A percentile compares a stretch with the other conserved stretches of the same genome.
Conservation (phyloP, 2,888 invertebrate genomes). For the Ptilodon capucinus region DNA sequence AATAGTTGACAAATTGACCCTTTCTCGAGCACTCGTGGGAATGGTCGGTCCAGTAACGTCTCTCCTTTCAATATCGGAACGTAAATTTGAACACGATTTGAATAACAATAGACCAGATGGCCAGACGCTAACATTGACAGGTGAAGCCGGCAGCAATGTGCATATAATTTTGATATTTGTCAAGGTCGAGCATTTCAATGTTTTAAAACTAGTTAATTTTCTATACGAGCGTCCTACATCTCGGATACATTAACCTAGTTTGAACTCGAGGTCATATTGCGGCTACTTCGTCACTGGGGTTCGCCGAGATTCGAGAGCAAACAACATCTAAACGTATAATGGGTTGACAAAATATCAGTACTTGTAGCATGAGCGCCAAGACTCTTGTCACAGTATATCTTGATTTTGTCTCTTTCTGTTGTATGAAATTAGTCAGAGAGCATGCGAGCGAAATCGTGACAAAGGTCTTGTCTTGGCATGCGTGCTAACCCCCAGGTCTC, state of each 20-base stretch:
- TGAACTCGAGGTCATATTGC: conserved; percentile 56
- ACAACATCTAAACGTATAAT: conserved; percentile 21
- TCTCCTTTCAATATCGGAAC: conserved; percentile 14
- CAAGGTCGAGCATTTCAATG: conserved; percentile 52
- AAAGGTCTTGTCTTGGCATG: too few species aligned
- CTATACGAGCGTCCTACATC: conserved; percentile 61
- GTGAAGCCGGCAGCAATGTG: conserved; percentile 29
- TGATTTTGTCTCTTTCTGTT: too few species aligned
- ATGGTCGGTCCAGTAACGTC: conserved; percentile 14
- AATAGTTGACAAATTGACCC: conserved; percentile 21
- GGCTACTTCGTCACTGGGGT: conserved; percentile 55
- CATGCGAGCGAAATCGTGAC: too few species aligned
- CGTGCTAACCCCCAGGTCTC: too few species aligned
- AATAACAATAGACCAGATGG: conserved; percentile 36
- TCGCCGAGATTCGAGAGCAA: conserved; percentile 25
- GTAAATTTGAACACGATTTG: conserved; percentile 19
- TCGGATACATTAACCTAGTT: conserved; percentile 73
- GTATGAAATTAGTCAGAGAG: too few species aligned
- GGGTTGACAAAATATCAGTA: conserved; percentile 18
- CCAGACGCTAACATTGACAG: conserved; percentile 31
- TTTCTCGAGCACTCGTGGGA: conserved; percentile 28
- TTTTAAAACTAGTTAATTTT: conserved; percentile 46
- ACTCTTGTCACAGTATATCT: too few species aligned
- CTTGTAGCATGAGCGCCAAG: too few species aligned
- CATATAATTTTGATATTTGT: conserved; percentile 42